Percentiles rank a stretch among this genome's conserved stretches.
Conservation (phyloP, 2,888 invertebrate genomes). For the Himalopsyche anomala region DNA sequence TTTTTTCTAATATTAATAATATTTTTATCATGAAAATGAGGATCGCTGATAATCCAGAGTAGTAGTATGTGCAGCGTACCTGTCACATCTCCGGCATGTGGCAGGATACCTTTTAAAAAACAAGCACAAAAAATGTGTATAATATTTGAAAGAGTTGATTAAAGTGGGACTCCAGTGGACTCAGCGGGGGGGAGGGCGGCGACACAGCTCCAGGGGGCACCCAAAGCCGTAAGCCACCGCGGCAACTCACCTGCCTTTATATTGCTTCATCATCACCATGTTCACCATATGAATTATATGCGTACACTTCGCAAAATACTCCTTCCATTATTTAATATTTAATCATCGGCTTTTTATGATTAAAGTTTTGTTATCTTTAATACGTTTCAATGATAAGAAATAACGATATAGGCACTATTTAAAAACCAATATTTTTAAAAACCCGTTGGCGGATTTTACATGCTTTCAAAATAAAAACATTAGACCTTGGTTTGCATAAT, state of each 20-base stretch:
- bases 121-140: constrained; percentile 50
- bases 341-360: too few species aligned
- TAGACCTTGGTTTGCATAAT: too few species aligned
- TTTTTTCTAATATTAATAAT: too few species aligned
- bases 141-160: constrained; percentile 62
- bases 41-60: neutral
- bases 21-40: constrained; percentile 10
- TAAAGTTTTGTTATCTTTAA: too few species aligned
- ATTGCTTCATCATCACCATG: constrained; percentile 42
- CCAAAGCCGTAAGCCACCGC: constrained; percentile 53
- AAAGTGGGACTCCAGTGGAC: constrained; percentile 57
- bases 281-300: constrained; percentile 15
- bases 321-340: neutral
- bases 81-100: constrained; percentile 44
- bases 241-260: constrained; percentile 48
- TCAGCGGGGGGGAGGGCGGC: constrained; percentile 35
- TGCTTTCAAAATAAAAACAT: too few species aligned
- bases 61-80: constrained; percentile 39
- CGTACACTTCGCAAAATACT: constrained; percentile 11
- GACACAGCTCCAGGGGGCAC: constrained; percentile 49
- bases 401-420: too few species aligned
- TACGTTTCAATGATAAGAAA: too few species aligned
- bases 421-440: too few species aligned
- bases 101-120: constrained; percentile 50
- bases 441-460: too few species aligned